phyloP scores from a whole-genome alignment of 64 coral and sea anemone genomes.

The Montipora foliosa region DNA sequence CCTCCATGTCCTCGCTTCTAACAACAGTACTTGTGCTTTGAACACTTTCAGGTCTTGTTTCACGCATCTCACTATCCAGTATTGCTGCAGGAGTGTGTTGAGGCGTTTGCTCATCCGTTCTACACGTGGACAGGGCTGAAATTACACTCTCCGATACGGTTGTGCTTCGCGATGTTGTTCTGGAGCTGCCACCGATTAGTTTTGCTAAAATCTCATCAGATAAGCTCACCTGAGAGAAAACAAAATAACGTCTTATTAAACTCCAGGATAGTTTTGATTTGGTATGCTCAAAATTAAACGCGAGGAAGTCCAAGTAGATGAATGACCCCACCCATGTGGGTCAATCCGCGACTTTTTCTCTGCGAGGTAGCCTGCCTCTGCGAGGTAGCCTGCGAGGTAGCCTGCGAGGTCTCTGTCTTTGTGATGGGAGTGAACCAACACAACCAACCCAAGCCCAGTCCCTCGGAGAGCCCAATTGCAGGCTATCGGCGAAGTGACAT shows the following conservation, averaged over 20 bases:
- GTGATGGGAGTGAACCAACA: no score
- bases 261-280: background rate
- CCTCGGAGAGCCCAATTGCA: no score
- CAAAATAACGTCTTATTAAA: background rate
- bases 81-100: background rate
- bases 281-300: background rate
- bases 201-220: conserved; percentile 60
- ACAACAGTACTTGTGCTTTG: background rate
- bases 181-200: conserved; percentile 62
- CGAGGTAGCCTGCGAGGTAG: no score
- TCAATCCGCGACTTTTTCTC: no score
- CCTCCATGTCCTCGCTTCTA: background rate
- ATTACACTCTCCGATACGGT: conserved; percentile 63
- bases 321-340: no score
- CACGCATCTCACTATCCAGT: background rate
- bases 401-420: no score
- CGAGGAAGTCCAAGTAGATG: no score
- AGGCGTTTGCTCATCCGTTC: background rate
- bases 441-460: no score
- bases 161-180: conserved; percentile 76
- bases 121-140: conserved; percentile 32
- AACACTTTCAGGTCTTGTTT: background rate
- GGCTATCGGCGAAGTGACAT: no score
- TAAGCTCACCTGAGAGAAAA: background rate
- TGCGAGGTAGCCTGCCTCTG: no score